These are phyloP conservation scores for Syngnathus typhle DNA, from an alignment of 2,113 vertebrate species.

Conservation along the genomic window DNA sequence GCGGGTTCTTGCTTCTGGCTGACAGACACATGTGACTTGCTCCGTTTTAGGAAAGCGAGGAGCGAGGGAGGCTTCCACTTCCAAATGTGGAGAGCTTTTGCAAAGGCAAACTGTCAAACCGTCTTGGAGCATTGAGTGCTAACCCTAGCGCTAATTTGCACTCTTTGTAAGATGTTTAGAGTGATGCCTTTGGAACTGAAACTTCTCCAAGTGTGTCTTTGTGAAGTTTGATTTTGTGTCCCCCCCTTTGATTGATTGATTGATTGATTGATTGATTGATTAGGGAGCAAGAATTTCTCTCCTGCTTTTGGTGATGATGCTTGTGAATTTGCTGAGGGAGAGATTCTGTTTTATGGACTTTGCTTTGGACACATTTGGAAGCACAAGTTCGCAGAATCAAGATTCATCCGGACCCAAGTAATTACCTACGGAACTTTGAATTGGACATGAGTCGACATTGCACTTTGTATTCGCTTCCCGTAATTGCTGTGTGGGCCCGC, in stretches of 20 bases:
- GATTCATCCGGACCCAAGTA: not conserved
- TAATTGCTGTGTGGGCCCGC: not conserved
- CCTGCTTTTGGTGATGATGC: no score
- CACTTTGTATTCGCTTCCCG: not conserved
- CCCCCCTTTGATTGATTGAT: no score
- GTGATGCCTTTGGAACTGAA: no score
- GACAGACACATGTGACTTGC: conserved; percentile 31
- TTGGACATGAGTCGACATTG: not conserved
- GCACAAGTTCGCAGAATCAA: no score
- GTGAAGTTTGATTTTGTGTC: no score
- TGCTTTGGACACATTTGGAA: no score
- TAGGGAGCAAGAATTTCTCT: no score
- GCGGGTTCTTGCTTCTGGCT: conserved; percentile 27
- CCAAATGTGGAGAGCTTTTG: conserved; percentile 36
- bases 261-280: no score
- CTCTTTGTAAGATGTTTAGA: not conserved
- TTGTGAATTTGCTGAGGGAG: no score
- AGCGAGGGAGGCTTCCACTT: conserved; percentile 5
- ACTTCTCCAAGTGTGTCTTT: not conserved
- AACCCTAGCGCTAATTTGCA: not conserved
- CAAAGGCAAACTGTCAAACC: not conserved
- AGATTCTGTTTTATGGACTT: no score
- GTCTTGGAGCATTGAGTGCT: not conserved
- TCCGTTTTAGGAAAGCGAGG: conserved; percentile 1
- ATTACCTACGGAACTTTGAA: not conserved